Percentiles rank a stretch among this genome's conserved stretches.
Conservation (phyloP, 2,888 invertebrate species). For the Lypha dubia region DNA sequence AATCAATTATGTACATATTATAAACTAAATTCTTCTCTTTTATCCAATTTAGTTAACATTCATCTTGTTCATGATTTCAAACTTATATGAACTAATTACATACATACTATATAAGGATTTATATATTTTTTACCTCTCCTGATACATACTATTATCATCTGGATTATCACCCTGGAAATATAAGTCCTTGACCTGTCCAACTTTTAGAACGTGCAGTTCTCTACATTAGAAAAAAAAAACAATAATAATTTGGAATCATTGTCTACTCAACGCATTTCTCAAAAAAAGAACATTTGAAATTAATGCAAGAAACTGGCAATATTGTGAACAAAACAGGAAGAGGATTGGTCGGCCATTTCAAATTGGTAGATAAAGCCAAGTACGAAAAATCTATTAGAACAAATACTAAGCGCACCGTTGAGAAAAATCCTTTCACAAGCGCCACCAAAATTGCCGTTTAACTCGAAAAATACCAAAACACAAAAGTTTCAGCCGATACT, state of each 20-base stretch:
- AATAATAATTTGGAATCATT: constrained; percentile 21
- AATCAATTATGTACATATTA: too few relatives aligned
- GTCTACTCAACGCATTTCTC: background rate
- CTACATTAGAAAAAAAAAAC: too few relatives aligned
- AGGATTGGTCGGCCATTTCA: constrained; percentile 45
- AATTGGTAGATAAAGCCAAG: constrained; percentile 39
- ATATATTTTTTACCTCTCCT: too few relatives aligned
- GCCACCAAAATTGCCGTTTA: background rate
- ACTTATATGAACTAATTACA: too few relatives aligned
- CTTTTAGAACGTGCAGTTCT: too few relatives aligned
- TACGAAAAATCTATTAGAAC: constrained; percentile 13
- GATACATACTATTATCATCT: too few relatives aligned
- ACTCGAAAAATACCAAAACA: background rate
- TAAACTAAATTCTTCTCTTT: too few relatives aligned
- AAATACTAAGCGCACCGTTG: background rate
- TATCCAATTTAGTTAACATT: too few relatives aligned
- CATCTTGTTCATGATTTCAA: too few relatives aligned
- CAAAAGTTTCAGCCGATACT: background rate
- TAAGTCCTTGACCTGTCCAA: too few relatives aligned
- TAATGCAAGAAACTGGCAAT: constrained; percentile 18
- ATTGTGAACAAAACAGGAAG: constrained; percentile 48
- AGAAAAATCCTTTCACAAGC: background rate
- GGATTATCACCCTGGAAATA: too few relatives aligned
- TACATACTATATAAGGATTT: too few relatives aligned
- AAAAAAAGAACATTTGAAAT: constrained; percentile 41